These are phyloP conservation scores for Stratiomys singularior DNA, from an alignment of 2,888 invertebrate species.

Conservation along the genomic window DNA sequence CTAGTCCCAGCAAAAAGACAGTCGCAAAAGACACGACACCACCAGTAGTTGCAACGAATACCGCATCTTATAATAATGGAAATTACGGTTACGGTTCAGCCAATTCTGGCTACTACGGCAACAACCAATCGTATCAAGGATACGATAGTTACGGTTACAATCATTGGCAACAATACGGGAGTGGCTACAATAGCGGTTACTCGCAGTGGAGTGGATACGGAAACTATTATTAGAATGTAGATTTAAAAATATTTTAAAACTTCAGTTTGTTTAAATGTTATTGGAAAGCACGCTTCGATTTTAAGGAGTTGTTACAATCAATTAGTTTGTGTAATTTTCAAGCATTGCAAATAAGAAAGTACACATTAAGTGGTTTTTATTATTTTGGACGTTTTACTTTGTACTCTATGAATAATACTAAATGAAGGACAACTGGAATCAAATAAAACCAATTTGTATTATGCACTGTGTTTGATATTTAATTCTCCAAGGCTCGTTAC, in stretches of 20 bases:
- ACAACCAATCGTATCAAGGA: constrained; percentile 67
- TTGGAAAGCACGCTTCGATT: constrained; percentile 26
- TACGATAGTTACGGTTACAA: constrained; percentile 71
- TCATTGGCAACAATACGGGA: constrained; percentile 71
- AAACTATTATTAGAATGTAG: constrained; percentile 56
- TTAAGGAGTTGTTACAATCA: constrained; percentile 21
- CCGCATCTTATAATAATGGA: constrained; percentile 62
- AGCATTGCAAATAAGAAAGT: neutral
- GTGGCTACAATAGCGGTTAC: constrained; percentile 65
- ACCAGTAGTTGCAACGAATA: constrained; percentile 60
- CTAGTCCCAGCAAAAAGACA: constrained; percentile 61
- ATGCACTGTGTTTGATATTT: neutral
- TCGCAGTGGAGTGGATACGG: constrained; percentile 72
- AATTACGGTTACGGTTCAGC: constrained; percentile 58
- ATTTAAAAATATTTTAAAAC: neutral
- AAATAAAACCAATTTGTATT: constrained; percentile 14
- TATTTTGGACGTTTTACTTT: constrained; percentile 25
- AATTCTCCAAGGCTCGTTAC: too few species aligned
- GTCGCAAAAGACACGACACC: constrained; percentile 64
- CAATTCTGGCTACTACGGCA: constrained; percentile 65
- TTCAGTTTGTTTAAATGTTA: constrained; percentile 17
- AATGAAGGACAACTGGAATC: neutral
- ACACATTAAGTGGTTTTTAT: constrained; percentile 21
- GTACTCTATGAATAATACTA: neutral
- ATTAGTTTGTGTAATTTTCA: constrained; percentile 1